Evolutionary conservation across 2,113 vertebrate species (phyloP), one percentile per base, ranked within the genome.

Genomic region (Trichomycterus rosablanca): DNA sequence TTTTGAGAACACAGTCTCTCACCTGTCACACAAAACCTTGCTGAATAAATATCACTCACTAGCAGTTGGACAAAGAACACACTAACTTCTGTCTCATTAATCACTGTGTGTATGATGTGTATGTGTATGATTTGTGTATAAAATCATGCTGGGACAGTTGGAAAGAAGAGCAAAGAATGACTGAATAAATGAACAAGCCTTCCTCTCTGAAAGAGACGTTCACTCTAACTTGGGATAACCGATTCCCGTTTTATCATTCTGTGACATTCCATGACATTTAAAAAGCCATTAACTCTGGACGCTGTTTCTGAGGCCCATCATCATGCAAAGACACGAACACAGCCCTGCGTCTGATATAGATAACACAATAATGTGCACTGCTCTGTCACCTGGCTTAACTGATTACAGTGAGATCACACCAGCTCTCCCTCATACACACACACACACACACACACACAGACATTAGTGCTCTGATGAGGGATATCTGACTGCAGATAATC

Each of bases 261-360:
- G 80, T 84, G 86, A 85, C 87, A 85, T 86, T 89, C 83, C 80
- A 77, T 89, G 87, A 88, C 86, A 89, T 89, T 89, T 89, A 89
- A 87, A 89, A 88, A 88, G 84, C 85, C 81, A 89, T 89, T 89
- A 87, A 83, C 81, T 82, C 78, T 68, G 74, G 57, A 40, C 66
- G 26, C 66, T 45, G 39, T 37, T 49, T 53, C 70, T 70, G 76
- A 83, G 76, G 76, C 78, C 78, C 76, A 79, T 78, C 72, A 75
- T 76, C 74, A 79, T 85, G 80, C 80, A 81, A 59, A 59, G 70
- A 62, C 42, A 35, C 54, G 30, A 59, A 65, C 62, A 48, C 48
- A 70, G 49, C 30, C 30, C 45, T 43, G 37, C 37, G 68, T 55
- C 55, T 59, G 49, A 37, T 49, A 35, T 53, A 59, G 55, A 66